These are phyloP conservation scores for Limnodromus scolopaceus DNA, from an alignment of 2,797 vertebrate genomes.

Conservation along the genomic window DNA sequence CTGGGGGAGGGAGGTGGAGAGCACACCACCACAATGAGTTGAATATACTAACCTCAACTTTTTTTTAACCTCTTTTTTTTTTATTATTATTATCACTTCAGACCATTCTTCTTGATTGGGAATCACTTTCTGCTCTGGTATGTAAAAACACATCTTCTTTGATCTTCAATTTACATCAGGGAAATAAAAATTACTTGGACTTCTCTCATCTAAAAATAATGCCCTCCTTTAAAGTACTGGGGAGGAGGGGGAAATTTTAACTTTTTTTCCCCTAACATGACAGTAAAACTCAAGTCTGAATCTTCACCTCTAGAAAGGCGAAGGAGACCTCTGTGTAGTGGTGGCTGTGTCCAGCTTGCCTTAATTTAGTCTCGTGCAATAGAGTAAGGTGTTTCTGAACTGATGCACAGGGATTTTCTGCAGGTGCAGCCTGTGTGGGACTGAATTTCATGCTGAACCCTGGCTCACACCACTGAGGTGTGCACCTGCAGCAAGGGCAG, in stretches of 20 bases:
- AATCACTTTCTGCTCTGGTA: background rate
- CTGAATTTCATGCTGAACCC: background rate
- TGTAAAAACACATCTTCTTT: background rate
- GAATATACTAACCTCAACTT: background rate
- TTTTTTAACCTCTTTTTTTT: background rate
- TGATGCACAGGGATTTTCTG: background rate
- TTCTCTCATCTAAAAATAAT: background rate
- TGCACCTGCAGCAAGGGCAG: background rate
- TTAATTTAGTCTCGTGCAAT: background rate
- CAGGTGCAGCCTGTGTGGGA: background rate
- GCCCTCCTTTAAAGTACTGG: background rate
- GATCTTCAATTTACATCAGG: background rate
- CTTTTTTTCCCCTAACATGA: accelerated
- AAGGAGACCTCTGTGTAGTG: background rate
- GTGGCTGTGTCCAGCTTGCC: accelerated
- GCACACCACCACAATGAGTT: background rate
- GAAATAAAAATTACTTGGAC: background rate
- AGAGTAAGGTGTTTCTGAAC: background rate
- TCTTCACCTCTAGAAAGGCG: background rate
- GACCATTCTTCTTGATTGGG: background rate
- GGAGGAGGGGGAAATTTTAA: background rate
- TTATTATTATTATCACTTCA: background rate
- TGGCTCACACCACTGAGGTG: background rate
- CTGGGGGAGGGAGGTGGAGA: no score
- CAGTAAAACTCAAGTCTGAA: background rate